Base-by-base conservation (phyloP, 2,113 vertebrate species). In the Tenebrosternarchus preto region DNA sequence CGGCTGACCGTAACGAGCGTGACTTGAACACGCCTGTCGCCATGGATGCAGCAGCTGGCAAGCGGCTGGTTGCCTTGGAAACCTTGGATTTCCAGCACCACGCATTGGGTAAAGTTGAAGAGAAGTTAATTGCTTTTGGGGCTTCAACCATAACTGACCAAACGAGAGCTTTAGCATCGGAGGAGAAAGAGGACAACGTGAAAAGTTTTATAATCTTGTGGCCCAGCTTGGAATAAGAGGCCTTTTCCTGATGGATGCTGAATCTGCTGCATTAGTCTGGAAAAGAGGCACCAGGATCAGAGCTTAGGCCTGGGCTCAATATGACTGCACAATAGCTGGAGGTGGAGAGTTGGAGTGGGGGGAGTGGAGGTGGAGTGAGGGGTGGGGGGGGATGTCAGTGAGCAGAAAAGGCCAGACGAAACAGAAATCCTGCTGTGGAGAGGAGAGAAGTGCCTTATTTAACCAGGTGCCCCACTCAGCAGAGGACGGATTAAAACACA, bases 401-500 rank as follows among this genome's bases (percentile, higher is more conserved):
- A 85, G 82, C 82, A 84, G 39, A 89, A 85, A 89, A 90, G 89
- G 88, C 60, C 87, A 84, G 85, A 84, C 88, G 86, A 88, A 89
- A 91, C 88, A 89, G 88, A 90, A 93, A 92, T 91, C 90, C 89
- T 79, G n/a, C n/a, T n/a, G n/a, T n/a, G n/a, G n/a, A n/a, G n/a
- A 25, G 90, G 90, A 88, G 88, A 92, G 91, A 91, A 91, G 91
- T 88, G 88, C 89, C 90, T 91, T 90, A 89, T 92, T 93, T 92
- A 92, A 92, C 87, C 86, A 91, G 91, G 92, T 91, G 90, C 88
- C 83, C 86, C 86, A 91, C 88, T 94, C 92, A 93, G 92, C 93
- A 92, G 82, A 86, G 86, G 76, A 82, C 84, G 91, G 92, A 94
- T 94, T 92, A 92, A 93, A 93, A 90, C 87, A 85, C 87, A 85